Conservation (phyloP, 1,140 invertebrate species). For the Oncopodura yosiiana region DNA sequence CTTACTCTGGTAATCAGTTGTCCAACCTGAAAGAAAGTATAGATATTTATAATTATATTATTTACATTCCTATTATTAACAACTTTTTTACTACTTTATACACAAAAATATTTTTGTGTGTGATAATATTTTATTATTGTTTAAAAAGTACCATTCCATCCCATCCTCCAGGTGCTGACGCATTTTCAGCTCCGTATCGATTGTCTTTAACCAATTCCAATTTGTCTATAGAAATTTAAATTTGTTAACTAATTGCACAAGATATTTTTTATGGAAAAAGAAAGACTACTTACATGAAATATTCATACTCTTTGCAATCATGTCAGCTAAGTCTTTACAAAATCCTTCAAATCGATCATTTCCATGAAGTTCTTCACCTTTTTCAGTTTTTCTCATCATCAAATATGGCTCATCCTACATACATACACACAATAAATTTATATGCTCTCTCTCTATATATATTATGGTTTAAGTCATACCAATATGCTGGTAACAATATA, state of each 20-base stretch:
- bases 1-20: slow-evolving; percentile 33
- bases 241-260: neutral
- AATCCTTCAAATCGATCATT: slow-evolving; percentile 86
- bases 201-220: slow-evolving; percentile 30
- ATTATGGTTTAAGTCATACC: slow-evolving; percentile 49
- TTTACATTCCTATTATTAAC: too few species aligned
- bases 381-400: slow-evolving; percentile 55
- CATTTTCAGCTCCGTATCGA: slow-evolving; percentile 31
- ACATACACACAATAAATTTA: slow-evolving; percentile 23
- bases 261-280: neutral
- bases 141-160: too few species aligned
- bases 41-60: too few species aligned
- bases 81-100: too few species aligned
- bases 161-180: slow-evolving; percentile 28
- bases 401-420: slow-evolving; percentile 72
- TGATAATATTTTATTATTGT: neutral
- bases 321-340: slow-evolving; percentile 81
- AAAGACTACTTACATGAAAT: slow-evolving; percentile 64
- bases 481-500: slow-evolving; percentile 83
- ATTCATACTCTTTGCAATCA: slow-evolving; percentile 67
- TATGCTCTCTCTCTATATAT: neutral
- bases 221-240: slow-evolving; percentile 23
- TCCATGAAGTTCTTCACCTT: slow-evolving; percentile 51
- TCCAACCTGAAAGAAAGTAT: too few species aligned
- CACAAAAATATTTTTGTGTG: too few species aligned